Base-by-base conservation (phyloP, 1,140 invertebrate species). In the Lethrus apterus region DNA sequence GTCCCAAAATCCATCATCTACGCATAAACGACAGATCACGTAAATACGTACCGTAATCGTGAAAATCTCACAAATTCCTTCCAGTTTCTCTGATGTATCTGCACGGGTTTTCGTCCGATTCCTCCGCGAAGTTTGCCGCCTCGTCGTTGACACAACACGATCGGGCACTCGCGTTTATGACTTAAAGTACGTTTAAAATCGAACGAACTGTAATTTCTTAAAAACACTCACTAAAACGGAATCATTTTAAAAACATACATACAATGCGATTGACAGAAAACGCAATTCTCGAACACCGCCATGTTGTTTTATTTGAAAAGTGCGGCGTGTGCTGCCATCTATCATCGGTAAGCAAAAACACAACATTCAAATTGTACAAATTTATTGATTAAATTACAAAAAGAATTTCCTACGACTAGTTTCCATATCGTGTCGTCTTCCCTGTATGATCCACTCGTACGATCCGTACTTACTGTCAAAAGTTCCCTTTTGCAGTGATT, bases 391-490 rank as follows among this genome's bases (percentile, higher is more conserved):
- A 11, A 32, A 34, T 34, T 24, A 93, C 41, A 95, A 79, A 69
- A 88, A 89, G 73, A 97, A 96, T 62, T 84, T 82, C 69, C 89
- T 77, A 60, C 92, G 76, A 52, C 84, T 91, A 0, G 85, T 89
- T 69, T 96, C 92, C 80, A 96, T 82, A 60, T 87, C 81, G 66
- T 96, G 92, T 23, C 93, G 72, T 58, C 82, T 78, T 42, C 89
- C 89, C 63, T 93, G 88, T 49, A 95, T 88, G 48, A 93, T 84
- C 93, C 94, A 99, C 69, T 97, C 89, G 65, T 90, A 99, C 66
- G 98, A 90, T 1, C 94, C 95, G 62, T 80, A 85, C 71, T 96
- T 96, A 21, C 89, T 89, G 68, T 98, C 93, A 71, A 98, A 99
- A 1, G 92, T 93, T 42, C 96, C 95, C 65, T 93, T 86, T 61